phyloP scores from a whole-genome alignment of 2,888 invertebrate genomes.

The Camptogramma bilineatum region DNA sequence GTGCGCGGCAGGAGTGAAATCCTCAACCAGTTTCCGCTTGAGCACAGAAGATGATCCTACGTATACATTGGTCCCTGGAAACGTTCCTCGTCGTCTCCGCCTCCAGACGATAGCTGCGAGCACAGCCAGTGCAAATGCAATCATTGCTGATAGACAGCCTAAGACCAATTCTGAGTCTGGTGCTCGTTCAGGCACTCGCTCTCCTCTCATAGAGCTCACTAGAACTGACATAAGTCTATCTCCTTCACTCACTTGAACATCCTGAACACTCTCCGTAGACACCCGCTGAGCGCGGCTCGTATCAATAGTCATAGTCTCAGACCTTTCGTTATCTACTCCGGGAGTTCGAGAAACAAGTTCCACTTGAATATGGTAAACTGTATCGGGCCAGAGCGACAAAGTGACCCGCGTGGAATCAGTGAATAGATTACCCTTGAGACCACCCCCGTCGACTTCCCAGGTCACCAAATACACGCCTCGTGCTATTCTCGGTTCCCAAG shows the following conservation, averaged over 20 bases:
- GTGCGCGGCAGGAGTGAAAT: slow-evolving; percentile 81
- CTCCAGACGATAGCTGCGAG: slow-evolving; percentile 84
- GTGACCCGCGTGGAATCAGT: slow-evolving; percentile 93
- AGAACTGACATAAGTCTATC: slow-evolving; percentile 87
- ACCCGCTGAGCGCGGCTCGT: slow-evolving; percentile 87
- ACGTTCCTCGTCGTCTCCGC: slow-evolving; percentile 83
- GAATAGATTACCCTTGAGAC: slow-evolving; percentile 92
- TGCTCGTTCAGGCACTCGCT: slow-evolving; percentile 80
- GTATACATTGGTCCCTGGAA: slow-evolving; percentile 86
- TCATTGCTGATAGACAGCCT: slow-evolving; percentile 86
- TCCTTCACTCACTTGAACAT: slow-evolving; percentile 84
- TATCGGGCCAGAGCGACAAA: slow-evolving; percentile 92
- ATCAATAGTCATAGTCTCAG: slow-evolving; percentile 88
- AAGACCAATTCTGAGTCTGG: slow-evolving; percentile 85
- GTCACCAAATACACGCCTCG: slow-evolving; percentile 91
- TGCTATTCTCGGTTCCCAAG: slow-evolving; percentile 89
- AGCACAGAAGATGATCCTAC: slow-evolving; percentile 86
- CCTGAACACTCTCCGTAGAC: slow-evolving; percentile 87
- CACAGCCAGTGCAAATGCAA: slow-evolving; percentile 79
- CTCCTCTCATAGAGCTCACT: slow-evolving; percentile 87
- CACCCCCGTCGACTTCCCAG: slow-evolving; percentile 93
- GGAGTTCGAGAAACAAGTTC: slow-evolving; percentile 87
- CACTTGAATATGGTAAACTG: slow-evolving; percentile 92
- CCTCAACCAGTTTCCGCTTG: slow-evolving; percentile 87
- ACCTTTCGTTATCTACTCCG: slow-evolving; percentile 86